Evolutionary conservation across 1,140 invertebrate species (phyloP).

Genomic region (Leptonema lineaticorne): DNA sequence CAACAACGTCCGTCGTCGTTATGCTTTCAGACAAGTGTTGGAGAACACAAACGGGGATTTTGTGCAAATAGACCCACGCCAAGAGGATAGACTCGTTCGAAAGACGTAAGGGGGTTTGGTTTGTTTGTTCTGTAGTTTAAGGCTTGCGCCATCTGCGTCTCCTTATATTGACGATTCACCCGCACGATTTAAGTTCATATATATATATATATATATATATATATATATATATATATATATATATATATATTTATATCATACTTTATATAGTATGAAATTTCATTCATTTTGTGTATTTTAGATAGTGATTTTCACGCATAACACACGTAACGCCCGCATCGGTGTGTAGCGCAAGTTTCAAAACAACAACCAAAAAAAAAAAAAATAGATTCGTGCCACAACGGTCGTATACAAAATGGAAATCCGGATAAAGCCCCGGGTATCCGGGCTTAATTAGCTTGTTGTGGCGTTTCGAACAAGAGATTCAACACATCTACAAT

Average conservation of each 20-base stretch:
- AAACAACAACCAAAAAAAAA: background rate
- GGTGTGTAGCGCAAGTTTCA: background rate
- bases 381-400: too few species aligned
- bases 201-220: background rate
- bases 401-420: background rate
- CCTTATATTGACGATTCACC: background rate
- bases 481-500: background rate
- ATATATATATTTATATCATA: background rate
- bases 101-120: background rate
- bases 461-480: slow-evolving; percentile 7
- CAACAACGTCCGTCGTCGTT: background rate
- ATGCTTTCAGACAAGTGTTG: background rate
- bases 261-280: background rate
- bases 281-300: too few species aligned
- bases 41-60: slow-evolving; percentile 10
- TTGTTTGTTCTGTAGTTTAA: slow-evolving; percentile 6
- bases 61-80: slow-evolving; percentile 3
- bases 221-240: background rate
- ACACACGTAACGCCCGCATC: too few species aligned
- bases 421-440: background rate
- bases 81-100: slow-evolving; percentile 7
- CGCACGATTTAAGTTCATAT: background rate
- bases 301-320: too few species aligned
- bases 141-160: background rate
- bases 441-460: slow-evolving; percentile 22